Evolutionary conservation across 2,797 vertebrate genomes (phyloP).

Genomic region (Mycteria americana): DNA sequence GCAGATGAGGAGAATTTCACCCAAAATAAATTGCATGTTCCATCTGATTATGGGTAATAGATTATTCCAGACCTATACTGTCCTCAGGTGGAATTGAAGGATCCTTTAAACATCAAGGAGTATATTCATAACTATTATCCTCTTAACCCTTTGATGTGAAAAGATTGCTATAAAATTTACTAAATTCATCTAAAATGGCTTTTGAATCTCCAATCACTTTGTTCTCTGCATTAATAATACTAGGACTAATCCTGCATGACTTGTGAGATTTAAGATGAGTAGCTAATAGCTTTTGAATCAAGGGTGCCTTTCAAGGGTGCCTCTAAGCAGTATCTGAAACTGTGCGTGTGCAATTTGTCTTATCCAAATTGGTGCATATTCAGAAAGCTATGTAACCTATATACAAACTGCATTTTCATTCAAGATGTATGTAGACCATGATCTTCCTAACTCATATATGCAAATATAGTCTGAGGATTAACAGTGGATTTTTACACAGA

Average conservation of each 20-base stretch:
- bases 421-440: constrained; percentile 7
- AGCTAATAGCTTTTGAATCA: constrained; percentile 73
- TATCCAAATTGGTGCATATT: constrained; percentile 60
- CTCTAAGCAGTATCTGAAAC: constrained; percentile 60
- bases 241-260: constrained; percentile 71
- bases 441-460: constrained; percentile 33
- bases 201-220: constrained; percentile 70
- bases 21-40: constrained; percentile 61
- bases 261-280: constrained; percentile 71
- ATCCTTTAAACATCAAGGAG: constrained; percentile 69
- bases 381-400: constrained; percentile 40
- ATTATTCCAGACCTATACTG: constrained; percentile 57
- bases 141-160: constrained; percentile 75
- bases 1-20: constrained; percentile 57
- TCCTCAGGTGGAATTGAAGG: constrained; percentile 67
- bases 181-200: constrained; percentile 72
- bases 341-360: constrained; percentile 60
- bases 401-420: constrained; percentile 52
- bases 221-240: constrained; percentile 73
- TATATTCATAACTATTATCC: constrained; percentile 70
- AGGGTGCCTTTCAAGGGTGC: constrained; percentile 58
- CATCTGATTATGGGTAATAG: constrained; percentile 60
- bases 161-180: constrained; percentile 68
- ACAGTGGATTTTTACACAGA: not conserved
- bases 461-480: constrained; percentile 57